Evolutionary conservation across 2,113 vertebrate species (phyloP).

Genomic region (Lagenorhynchus albirostris): DNA sequence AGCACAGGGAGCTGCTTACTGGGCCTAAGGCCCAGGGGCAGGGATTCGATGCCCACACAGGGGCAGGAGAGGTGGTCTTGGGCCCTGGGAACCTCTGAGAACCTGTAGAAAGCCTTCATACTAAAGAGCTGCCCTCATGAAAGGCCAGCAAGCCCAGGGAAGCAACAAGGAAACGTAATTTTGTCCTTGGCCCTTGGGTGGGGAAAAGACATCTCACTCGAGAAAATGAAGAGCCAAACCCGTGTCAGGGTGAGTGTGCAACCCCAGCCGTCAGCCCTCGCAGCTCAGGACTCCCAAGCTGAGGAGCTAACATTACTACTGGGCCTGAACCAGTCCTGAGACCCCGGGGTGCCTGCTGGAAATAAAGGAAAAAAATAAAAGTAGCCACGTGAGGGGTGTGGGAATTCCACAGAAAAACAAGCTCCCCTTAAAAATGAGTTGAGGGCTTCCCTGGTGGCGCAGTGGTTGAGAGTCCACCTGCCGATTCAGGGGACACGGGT

Average conservation of each 20-base stretch:
- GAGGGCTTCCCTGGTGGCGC: no score
- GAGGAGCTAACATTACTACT: not conserved
- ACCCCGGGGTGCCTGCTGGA: not conserved
- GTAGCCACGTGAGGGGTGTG: not conserved
- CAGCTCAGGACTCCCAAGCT: not conserved
- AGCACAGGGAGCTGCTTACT: no score
- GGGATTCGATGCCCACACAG: no score
- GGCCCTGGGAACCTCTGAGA: not conserved
- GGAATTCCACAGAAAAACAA: not conserved
- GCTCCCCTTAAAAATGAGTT: not conserved
- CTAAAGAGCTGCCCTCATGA: not conserved
- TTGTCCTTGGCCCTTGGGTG: not conserved
- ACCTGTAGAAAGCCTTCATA: not conserved
- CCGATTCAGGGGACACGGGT: no score
- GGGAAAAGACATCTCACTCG: not conserved
- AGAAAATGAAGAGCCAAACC: not conserved
- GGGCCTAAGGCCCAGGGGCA: no score
- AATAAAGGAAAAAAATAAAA: not conserved
- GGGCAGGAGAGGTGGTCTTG: accelerated
- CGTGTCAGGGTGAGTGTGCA: accelerated
- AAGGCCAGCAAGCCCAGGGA: not conserved
- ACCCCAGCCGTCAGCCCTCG: no score
- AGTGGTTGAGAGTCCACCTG: no score
- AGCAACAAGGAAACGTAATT: not conserved
- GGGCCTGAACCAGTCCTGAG: not conserved